phyloP scores from a whole-genome alignment of 1,140 invertebrate species.

The Latrodectus geometricus region DNA sequence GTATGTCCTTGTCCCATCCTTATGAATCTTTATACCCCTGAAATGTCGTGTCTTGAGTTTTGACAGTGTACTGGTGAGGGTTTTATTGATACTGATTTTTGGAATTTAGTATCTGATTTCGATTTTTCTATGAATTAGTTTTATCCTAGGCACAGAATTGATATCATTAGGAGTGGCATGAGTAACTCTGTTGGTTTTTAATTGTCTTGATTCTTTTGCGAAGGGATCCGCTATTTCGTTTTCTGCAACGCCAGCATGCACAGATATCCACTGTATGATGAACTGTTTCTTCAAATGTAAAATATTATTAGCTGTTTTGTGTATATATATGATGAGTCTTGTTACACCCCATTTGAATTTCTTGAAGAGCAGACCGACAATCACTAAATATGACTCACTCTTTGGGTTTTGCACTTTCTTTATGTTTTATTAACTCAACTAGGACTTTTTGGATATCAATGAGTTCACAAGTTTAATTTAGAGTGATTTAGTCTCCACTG shows the following conservation, averaged over 20 bases:
- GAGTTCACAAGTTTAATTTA: slow-evolving; percentile 6
- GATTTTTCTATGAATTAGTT: neutral
- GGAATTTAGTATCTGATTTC: neutral
- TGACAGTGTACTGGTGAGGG: too few relatives aligned
- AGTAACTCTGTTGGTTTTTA: too few relatives aligned
- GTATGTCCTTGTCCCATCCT: too few relatives aligned
- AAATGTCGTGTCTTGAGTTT: too few relatives aligned
- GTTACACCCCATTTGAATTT: slow-evolving; percentile 3
- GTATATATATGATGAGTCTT: neutral
- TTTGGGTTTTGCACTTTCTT: slow-evolving; percentile 6
- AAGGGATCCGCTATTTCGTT: neutral
- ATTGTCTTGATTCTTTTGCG: neutral
- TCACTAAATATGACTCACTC: neutral
- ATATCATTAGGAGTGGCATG: slow-evolving; percentile 3
- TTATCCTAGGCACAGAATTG: neutral
- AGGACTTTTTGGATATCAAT: neutral
- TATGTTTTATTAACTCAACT: slow-evolving; percentile 1
- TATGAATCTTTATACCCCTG: too few relatives aligned
- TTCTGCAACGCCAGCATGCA: slow-evolving; percentile 1
- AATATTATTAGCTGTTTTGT: neutral
- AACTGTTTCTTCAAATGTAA: slow-evolving; percentile 10
- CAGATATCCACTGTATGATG: neutral
- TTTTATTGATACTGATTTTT: neutral
- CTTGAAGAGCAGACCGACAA: slow-evolving; percentile 8
- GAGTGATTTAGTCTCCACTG: neutral